Conservation (phyloP, 2,888 invertebrate species). For the Acanthacorydalis orientalis region DNA sequence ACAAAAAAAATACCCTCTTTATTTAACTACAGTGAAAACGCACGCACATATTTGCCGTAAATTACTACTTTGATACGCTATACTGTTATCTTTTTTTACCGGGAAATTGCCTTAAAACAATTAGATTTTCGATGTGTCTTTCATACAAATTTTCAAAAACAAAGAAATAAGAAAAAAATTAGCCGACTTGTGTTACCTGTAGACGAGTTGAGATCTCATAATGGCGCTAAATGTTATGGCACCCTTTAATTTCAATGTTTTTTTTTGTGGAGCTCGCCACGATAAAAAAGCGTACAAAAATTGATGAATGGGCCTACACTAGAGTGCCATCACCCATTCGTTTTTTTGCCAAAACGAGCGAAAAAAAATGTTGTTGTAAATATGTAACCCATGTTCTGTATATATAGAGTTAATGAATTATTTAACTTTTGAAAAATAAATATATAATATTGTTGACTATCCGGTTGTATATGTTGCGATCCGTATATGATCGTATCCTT, state of each 20-base stretch:
- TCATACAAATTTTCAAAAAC: not conserved
- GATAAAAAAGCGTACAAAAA: slow-evolving; percentile 25
- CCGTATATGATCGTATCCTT: slow-evolving; percentile 6
- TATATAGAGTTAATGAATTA: slow-evolving; percentile 14
- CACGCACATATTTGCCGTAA: no score
- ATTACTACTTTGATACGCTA: not conserved
- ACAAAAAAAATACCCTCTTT: no score
- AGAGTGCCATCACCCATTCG: no score
- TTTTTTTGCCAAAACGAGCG: slow-evolving; percentile 17
- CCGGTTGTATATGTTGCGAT: slow-evolving; percentile 19
- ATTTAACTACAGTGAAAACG: no score
- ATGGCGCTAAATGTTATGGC: not conserved
- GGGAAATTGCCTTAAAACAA: slow-evolving; percentile 8
- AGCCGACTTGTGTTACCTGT: not conserved
- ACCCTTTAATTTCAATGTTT: not conserved
- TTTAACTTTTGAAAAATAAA: slow-evolving; percentile 12
- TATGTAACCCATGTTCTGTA: slow-evolving; percentile 20
- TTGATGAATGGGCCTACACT: slow-evolving; percentile 9
- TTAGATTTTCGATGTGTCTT: not conserved
- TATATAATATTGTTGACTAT: slow-evolving; percentile 21
- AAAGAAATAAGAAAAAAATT: not conserved
- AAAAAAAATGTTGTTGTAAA: slow-evolving; percentile 22
- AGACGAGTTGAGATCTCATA: not conserved
- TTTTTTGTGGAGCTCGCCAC: slow-evolving; percentile 19
- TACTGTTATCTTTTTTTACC: slow-evolving; percentile 2